phyloP scores from a whole-genome alignment of 1,140 invertebrate species.

The Carcinoscorpius rotundicauda region DNA sequence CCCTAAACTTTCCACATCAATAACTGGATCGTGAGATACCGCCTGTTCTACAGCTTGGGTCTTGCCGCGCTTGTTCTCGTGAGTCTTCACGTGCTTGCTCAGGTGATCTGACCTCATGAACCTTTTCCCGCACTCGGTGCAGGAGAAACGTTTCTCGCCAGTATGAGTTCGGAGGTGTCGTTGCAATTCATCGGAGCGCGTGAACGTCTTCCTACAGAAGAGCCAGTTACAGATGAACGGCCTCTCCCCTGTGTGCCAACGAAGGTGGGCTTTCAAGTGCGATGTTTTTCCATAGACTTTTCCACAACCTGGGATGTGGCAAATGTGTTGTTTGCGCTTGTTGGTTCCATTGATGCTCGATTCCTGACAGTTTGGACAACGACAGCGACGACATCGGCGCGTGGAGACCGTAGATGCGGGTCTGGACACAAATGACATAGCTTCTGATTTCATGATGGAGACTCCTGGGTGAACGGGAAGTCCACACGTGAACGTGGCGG shows the following conservation, averaged over 20 bases:
- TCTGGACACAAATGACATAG: neutral
- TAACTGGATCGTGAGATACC: too few species aligned
- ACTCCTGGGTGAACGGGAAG: too few species aligned
- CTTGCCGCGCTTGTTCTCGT: slow-evolving; percentile 48
- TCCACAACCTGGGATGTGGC: slow-evolving; percentile 85
- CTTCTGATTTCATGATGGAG: too few species aligned
- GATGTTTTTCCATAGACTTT: slow-evolving; percentile 28
- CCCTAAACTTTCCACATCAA: too few species aligned
- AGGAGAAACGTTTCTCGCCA: slow-evolving; percentile 73
- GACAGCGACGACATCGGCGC: slow-evolving; percentile 24
- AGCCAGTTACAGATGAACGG: slow-evolving; percentile 86
- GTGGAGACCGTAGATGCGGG: neutral
- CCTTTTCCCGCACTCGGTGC: slow-evolving; percentile 63
- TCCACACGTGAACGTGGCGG: too few species aligned
- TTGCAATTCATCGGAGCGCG: slow-evolving; percentile 44
- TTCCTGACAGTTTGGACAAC: slow-evolving; percentile 37
- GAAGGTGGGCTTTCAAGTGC: slow-evolving; percentile 35
- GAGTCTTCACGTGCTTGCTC: slow-evolving; percentile 75
- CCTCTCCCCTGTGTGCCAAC: slow-evolving; percentile 81
- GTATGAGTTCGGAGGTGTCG: slow-evolving; percentile 43
- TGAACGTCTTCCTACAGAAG: slow-evolving; percentile 72
- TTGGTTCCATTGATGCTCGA: slow-evolving; percentile 17
- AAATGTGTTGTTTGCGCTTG: slow-evolving; percentile 84
- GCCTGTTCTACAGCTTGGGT: slow-evolving; percentile 6
- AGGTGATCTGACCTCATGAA: slow-evolving; percentile 81